Evolutionary conservation across 2,113 vertebrate species (phyloP), one percentile per base, ranked within the genome.

Genomic region (Eonycteris spelaea): DNA sequence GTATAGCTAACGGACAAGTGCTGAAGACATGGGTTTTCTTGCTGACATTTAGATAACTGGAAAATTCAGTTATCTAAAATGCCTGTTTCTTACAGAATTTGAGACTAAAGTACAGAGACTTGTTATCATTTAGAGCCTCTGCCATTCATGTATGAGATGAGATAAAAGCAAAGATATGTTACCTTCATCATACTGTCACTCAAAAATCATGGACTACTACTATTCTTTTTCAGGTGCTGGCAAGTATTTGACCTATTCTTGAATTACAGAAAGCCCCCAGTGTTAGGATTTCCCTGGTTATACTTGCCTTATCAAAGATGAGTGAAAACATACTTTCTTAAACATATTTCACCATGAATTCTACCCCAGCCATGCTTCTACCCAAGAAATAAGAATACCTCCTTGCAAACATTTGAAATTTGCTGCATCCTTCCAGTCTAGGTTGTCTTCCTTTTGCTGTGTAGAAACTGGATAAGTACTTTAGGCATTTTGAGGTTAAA

Each of bases 41-140:
- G 43, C 26, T 94, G 78, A 45, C 59, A 13, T 67, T 83, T 90
- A 74, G 68, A 78, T 89, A 89, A 63, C 77, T 61, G 73, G 73
- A 71, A 96, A 91, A 63, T 68, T 88, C 71, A 65, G 65, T 95
- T 93, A 82, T 89, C 83, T 26, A 8, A 82, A 93, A 83, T 6
- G 30, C 28, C 61, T 68, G 10, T 73, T 91, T n/a, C 65, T 93
- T 30, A 45, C 24, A 77, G 21, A 57, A 68, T n/a, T 67, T 59
- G 67, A 77, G n/a, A 84, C 78, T 74, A 22, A 10, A 43, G 55
- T 73, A 26, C 21, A 77, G 18, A 77, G 26, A 28, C 35, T 73
- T 51, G 11, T 83, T 71, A 77, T 90, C 80, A 40, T 19, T 55
- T 35, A 12, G 43, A 88, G 63, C 59, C 78, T 30, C 9, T 63